Conservation (phyloP, 1,140 invertebrate species). For the Pentalonia nigronervosa region DNA sequence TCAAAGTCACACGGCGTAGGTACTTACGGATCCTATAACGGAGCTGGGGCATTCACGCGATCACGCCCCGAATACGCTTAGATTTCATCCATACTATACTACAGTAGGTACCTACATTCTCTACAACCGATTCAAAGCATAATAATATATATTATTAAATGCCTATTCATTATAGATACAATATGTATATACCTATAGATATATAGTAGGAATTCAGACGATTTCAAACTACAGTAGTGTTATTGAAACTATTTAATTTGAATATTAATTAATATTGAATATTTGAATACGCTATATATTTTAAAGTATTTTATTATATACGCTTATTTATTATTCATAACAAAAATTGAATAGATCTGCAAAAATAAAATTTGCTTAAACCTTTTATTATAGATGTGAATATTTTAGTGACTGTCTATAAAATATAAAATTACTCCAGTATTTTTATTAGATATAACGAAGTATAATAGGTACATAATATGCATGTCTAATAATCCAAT, state of each 20-base stretch:
- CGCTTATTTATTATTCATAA: neutral
- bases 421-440: neutral
- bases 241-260: neutral
- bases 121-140: neutral
- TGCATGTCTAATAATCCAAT: neutral
- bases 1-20: neutral
- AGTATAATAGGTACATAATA: too few relatives aligned
- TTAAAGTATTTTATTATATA: too few relatives aligned
- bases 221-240: neutral
- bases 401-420: neutral
- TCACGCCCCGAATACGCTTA: neutral
- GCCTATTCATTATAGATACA: neutral
- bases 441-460: neutral
- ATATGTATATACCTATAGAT: neutral
- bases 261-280: neutral
- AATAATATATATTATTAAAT: neutral
- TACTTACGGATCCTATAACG: neutral
- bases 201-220: neutral
- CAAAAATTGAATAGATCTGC: neutral
- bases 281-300: too few relatives aligned
- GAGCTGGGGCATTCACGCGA: neutral
- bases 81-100: neutral
- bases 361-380: neutral
- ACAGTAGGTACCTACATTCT: neutral
- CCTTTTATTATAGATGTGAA: neutral